Evolutionary conservation across 2,113 vertebrate genomes (phyloP).

Genomic region (Oryzias javanicus): DNA sequence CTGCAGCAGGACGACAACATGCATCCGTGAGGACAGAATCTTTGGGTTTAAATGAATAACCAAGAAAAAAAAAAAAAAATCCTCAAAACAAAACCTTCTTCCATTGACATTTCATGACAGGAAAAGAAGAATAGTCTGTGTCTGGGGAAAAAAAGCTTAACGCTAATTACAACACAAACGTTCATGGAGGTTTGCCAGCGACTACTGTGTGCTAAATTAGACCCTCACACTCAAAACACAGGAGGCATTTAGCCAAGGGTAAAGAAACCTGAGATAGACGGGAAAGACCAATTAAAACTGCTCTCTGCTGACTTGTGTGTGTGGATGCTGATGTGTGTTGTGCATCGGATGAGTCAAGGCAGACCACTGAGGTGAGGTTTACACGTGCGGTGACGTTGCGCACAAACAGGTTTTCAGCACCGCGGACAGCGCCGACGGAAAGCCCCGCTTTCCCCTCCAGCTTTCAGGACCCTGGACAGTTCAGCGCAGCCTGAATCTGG

Average conservation of each 20-base stretch:
- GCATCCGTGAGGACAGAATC: too few species aligned
- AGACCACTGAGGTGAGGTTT: conserved; percentile 18
- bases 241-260: conserved; percentile 51
- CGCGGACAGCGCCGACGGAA: conserved; percentile 39
- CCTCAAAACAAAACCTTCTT: not conserved
- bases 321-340: conserved; percentile 33
- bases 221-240: conserved; percentile 47
- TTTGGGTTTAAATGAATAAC: not conserved
- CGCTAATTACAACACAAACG: conserved; percentile 53
- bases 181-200: conserved; percentile 34
- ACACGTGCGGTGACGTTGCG: not conserved
- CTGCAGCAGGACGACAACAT: conserved; percentile 60
- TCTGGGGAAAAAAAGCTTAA: conserved; percentile 9
- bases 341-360: conserved; percentile 18
- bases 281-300: conserved; percentile 60
- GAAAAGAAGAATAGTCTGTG: conserved; percentile 4
- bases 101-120: conserved; percentile 1
- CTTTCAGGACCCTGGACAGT: conserved; percentile 54
- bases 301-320: conserved; percentile 24
- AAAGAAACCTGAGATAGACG: conserved; percentile 47
- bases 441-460: not conserved
- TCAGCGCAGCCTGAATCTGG: conserved; percentile 3
- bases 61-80: not conserved
- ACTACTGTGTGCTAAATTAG: conserved; percentile 55
- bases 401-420: conserved; percentile 42